phyloP scores from a whole-genome alignment of 2,797 vertebrate genomes.

The Centropyge bicolor region DNA sequence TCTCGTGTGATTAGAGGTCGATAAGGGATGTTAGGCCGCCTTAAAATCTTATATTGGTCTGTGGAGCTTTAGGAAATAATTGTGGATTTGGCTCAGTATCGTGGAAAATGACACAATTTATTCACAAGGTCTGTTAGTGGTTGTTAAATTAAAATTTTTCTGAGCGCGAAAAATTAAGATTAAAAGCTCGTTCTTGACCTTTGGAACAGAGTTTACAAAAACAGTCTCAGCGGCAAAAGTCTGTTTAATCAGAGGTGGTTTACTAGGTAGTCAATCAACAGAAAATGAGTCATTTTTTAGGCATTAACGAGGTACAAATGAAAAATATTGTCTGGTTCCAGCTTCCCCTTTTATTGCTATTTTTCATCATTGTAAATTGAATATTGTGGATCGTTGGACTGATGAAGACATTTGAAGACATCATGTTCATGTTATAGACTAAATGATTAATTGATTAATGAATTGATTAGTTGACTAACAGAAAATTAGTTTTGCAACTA shows the following conservation, averaged over 20 bases:
- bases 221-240: neutral
- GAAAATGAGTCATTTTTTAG: neutral
- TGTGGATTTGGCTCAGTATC: neutral
- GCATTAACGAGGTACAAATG: neutral
- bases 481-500: too few relatives aligned
- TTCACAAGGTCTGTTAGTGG: neutral
- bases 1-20: conserved; percentile 30
- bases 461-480: too few relatives aligned
- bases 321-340: neutral
- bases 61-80: neutral
- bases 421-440: neutral
- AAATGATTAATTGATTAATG: neutral
- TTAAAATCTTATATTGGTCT: conserved; percentile 14
- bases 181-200: neutral
- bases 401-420: neutral
- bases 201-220: neutral
- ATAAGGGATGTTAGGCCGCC: conserved; percentile 7
- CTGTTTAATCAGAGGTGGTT: neutral
- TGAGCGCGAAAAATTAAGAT: neutral
- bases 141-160: neutral
- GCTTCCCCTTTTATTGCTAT: neutral
- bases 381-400: neutral
- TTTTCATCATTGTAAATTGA: neutral
- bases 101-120: neutral
- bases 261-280: neutral